Evolutionary conservation across 2,797 vertebrate genomes (phyloP), one percentile per base, ranked within the genome.

Genomic region (Adelosebastes latens): DNA sequence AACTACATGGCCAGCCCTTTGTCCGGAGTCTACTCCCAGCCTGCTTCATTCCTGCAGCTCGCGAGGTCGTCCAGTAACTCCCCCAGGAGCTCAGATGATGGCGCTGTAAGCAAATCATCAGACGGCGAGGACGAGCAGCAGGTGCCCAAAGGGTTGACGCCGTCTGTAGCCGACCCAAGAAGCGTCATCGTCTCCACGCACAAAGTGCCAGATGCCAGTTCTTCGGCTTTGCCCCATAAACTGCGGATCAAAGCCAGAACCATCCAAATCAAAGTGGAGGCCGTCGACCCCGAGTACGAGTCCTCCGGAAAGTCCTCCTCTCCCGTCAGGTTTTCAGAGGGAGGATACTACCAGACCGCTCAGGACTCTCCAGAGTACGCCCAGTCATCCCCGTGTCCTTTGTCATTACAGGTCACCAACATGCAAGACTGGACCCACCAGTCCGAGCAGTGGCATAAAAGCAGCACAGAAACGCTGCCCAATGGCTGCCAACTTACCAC

Each of bases 121-220:
- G 97, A 99, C 1, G 97, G 97, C 11, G 98, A 99, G 90, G 98
- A 99, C 0, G 98, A 99, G 83, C 98, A 99, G 89, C 98, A 97
- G 90, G 98, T 99, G 12, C 98, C 98, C 25, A 99, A 98, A 93
- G 97, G 98, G 81, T 94, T 96, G 64, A 89, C 92, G 49, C 95
- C 96, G n/a, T 94, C 96, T 72, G 93, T 93, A 1, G 92, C 95
- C 3, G 97, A 98, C 88, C 96, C 95, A 5, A 97, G 95, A 82
- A 97, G 94, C 16, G 90, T 96, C 63, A 97, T 96, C 2, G 95
- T 96, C 60, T 94, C 96, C 4, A 95, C 96, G 58, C 96, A 97
- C 69, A 99, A 98, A 91, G 97, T 98, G 85, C 97, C 98, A 11
- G 98, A 99, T 58, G 85, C 94, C 55, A 93, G 90, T 78, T 93